These are phyloP conservation scores for Meandrusa payeni DNA, from an alignment of 2,888 invertebrate genomes.

Conservation along the genomic window DNA sequence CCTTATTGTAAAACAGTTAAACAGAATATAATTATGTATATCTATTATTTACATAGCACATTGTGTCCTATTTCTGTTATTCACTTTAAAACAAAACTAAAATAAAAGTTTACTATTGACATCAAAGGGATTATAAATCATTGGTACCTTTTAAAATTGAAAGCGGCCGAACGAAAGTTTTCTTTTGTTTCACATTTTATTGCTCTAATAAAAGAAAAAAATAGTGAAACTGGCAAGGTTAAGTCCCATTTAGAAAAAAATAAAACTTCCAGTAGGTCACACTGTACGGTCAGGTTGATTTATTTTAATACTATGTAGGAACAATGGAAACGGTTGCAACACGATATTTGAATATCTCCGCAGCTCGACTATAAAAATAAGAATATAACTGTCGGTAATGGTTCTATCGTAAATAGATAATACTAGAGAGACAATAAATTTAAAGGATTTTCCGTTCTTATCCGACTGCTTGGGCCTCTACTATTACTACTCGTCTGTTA, in stretches of 20 bases:
- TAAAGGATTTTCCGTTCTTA: not conserved
- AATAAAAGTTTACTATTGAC: not conserved
- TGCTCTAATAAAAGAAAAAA: constrained; percentile 20
- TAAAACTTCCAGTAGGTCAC: constrained; percentile 21
- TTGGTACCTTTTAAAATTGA: constrained; percentile 38
- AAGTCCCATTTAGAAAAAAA: constrained; percentile 21
- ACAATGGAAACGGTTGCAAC: constrained; percentile 15
- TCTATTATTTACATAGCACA: no score
- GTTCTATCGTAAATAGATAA: not conserved
- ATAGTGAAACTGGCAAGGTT: constrained; percentile 26
- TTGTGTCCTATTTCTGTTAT: constrained; percentile 9
- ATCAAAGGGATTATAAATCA: not conserved
- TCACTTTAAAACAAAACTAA: not conserved
- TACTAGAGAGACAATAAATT: not conserved
- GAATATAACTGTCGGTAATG: not conserved
- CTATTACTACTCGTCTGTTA: no score
- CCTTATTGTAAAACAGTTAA: no score
- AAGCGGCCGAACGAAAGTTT: constrained; percentile 48
- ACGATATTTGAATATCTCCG: constrained; percentile 17
- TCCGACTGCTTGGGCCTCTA: no score
- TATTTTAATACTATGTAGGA: constrained; percentile 21
- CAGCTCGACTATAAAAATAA: constrained; percentile 3
- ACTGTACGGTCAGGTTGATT: constrained; percentile 15
- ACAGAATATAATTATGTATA: no score
- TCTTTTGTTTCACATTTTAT: constrained; percentile 30